phyloP scores from a whole-genome alignment of 1,140 invertebrate genomes.

The Anastatus disparis region DNA sequence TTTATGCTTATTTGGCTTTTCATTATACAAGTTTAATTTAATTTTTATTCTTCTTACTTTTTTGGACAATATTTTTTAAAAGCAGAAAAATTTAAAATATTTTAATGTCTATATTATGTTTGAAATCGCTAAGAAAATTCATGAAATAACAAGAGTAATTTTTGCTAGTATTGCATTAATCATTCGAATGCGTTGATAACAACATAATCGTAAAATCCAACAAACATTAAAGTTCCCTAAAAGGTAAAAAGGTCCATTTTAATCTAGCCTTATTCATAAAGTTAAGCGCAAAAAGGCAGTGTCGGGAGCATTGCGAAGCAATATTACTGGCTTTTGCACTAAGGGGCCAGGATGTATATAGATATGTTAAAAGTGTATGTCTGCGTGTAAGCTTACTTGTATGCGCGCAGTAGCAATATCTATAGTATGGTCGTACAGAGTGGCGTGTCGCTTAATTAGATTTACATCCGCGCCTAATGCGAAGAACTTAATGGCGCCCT shows the following conservation, averaged over 20 bases:
- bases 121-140: too few relatives aligned
- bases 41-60: too few relatives aligned
- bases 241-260: constrained; percentile 12
- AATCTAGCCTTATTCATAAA: constrained; percentile 38
- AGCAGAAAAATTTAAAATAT: too few relatives aligned
- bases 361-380: too few relatives aligned
- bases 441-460: constrained; percentile 25
- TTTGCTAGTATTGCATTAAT: background rate
- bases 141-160: too few relatives aligned
- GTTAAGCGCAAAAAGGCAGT: background rate
- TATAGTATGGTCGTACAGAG: background rate
- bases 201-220: background rate
- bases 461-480: constrained; percentile 23
- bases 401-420: background rate
- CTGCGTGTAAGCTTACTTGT: background rate
- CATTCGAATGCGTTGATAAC: background rate
- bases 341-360: too few relatives aligned
- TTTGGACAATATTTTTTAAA: too few relatives aligned
- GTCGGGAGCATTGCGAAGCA: too few relatives aligned
- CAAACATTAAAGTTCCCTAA: background rate
- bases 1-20: too few relatives aligned
- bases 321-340: too few relatives aligned
- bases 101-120: too few relatives aligned
- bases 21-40: too few relatives aligned
- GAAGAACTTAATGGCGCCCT: constrained; percentile 15